Percentiles rank a stretch among this genome's conserved stretches.
Conservation (phyloP, 2,113 vertebrate species). For the Syrmaticus mikado region DNA sequence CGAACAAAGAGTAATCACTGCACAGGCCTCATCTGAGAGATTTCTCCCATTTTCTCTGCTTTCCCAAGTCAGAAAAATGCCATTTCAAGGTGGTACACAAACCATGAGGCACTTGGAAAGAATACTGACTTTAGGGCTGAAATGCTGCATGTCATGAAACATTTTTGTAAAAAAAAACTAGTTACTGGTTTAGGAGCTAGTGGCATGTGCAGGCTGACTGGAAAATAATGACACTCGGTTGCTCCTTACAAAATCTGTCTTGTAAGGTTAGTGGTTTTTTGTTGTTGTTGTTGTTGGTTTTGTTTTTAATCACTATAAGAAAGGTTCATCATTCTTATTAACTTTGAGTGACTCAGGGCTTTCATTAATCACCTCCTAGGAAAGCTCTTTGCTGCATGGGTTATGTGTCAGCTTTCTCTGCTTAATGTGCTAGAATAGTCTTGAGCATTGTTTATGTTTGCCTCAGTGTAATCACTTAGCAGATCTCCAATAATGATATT, state of each 20-base stretch:
- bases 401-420: background rate
- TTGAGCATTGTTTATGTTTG: background rate
- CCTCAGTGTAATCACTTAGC: background rate
- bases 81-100: background rate
- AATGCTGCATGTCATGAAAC: background rate
- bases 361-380: constrained; percentile 23
- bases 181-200: background rate
- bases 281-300: background rate
- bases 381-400: background rate
- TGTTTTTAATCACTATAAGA: background rate
- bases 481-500: background rate
- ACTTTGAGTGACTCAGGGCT: background rate
- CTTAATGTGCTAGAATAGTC: background rate
- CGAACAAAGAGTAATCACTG: background rate
- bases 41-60: background rate
- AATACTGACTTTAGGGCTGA: background rate
- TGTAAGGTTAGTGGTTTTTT: background rate
- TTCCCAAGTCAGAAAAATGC: background rate
- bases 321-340: background rate
- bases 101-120: background rate
- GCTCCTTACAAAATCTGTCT: background rate
- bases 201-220: background rate
- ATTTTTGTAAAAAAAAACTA: background rate
- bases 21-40: background rate
- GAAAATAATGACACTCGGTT: background rate